Evolutionary conservation across 2,113 vertebrate genomes (phyloP).

Genomic region (Eudorcas thomsonii): DNA sequence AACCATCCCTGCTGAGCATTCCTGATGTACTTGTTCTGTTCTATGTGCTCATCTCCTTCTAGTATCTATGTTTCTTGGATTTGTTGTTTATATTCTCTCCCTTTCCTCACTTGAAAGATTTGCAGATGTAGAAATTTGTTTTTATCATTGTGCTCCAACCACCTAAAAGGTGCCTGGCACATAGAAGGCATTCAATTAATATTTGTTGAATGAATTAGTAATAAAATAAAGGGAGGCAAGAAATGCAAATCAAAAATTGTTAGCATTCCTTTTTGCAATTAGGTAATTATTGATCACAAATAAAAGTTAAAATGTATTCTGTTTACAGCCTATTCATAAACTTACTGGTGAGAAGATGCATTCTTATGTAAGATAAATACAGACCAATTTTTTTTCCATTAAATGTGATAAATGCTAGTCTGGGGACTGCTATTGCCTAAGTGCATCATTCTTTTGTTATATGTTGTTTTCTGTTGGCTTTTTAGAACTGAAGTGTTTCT

Average conservation of each 20-base stretch:
- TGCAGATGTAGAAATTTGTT: not conserved
- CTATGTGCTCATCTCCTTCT: not conserved
- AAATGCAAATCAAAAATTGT: not conserved
- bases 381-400: not conserved
- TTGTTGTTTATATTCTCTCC: not conserved
- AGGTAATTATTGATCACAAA: not conserved
- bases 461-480: not conserved
- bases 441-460: conserved; percentile 5
- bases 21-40: not conserved
- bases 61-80: not conserved
- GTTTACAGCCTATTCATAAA: not conserved
- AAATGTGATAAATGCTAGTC: not conserved
- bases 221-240: not conserved
- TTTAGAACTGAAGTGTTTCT: conserved; percentile 26
- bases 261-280: not conserved
- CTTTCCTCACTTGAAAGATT: not conserved
- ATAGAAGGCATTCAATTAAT: not conserved
- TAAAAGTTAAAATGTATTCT: not conserved
- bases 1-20: not conserved
- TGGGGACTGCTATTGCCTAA: not conserved
- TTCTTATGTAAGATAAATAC: not conserved
- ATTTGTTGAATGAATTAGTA: not conserved
- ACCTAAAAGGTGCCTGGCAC: not conserved
- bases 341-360: not conserved
- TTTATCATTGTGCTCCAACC: not conserved